Conservation (phyloP, 1,140 invertebrate species). For the Delia radicum region DNA sequence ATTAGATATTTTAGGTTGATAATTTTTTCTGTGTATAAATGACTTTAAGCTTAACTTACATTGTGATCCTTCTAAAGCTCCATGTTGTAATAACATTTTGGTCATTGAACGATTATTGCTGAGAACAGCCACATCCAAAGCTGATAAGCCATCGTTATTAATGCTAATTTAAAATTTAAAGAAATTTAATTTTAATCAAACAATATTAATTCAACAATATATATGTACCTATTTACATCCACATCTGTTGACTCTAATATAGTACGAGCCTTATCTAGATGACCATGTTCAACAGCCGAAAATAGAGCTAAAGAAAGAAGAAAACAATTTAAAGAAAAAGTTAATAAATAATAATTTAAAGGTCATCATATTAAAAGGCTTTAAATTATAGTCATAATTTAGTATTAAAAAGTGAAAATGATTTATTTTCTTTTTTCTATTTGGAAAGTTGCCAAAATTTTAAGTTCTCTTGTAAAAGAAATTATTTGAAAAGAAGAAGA, state of each 20-base stretch:
- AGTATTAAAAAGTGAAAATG: not conserved
- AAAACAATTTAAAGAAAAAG: slow-evolving; percentile 12
- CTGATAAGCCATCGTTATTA: slow-evolving; percentile 84
- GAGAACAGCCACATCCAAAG: slow-evolving; percentile 87
- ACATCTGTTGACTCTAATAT: slow-evolving; percentile 89
- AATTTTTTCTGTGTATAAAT: not conserved
- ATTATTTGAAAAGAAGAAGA: too few species aligned
- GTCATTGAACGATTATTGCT: slow-evolving; percentile 83
- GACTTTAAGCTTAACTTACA: too few species aligned
- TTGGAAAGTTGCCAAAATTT: not conserved
- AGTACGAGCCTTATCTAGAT: slow-evolving; percentile 83
- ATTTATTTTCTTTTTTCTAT: not conserved
- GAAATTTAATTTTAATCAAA: not conserved
- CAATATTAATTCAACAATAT: not conserved
- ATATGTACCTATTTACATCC: slow-evolving; percentile 84
- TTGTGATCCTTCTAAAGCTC: slow-evolving; percentile 83
- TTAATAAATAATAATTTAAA: not conserved
- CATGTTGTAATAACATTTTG: slow-evolving; percentile 83
- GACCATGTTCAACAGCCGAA: slow-evolving; percentile 88
- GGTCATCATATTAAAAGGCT: not conserved
- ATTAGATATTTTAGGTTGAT: too few species aligned
- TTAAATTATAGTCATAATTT: not conserved
- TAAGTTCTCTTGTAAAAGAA: not conserved
- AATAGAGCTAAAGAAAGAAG: slow-evolving; percentile 81
- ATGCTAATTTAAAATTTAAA: slow-evolving; percentile 62